Percentiles rank a stretch among this genome's conserved stretches.
Evolutionary conservation across 2,797 vertebrate genomes (phyloP).

Genomic region (Gephyroberyx darwinii): DNA sequence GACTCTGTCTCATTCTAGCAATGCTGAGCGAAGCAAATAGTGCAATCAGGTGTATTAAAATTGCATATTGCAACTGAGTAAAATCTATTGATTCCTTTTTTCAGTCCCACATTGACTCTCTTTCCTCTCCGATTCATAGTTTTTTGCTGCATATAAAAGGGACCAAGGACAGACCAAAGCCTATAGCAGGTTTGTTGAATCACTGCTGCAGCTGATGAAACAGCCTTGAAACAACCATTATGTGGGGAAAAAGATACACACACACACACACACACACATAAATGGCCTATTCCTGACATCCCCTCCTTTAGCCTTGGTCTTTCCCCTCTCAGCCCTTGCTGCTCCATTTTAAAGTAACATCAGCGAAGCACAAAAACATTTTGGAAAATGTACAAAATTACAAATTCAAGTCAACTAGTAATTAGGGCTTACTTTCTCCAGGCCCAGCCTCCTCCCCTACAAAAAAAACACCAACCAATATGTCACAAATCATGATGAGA

Average conservation of each 20-base stretch:
- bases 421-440: neutral
- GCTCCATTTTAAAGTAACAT: neutral
- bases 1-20: neutral
- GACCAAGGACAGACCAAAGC: conserved; percentile 20
- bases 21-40: neutral
- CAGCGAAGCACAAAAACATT: neutral
- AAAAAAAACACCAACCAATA: neutral
- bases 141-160: neutral
- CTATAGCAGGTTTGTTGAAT: conserved; percentile 22
- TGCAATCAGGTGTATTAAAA: conserved; percentile 20
- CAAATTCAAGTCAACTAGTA: neutral
- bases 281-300: neutral
- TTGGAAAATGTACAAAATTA: no score
- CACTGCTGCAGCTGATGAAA: conserved; percentile 52
- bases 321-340: neutral
- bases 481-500: neutral
- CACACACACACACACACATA: neutral
- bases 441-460: neutral
- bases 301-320: neutral
- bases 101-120: conserved; percentile 20
- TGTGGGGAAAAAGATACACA: conserved; percentile 21
- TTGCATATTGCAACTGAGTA: neutral
- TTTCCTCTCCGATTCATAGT: conserved; percentile 10
- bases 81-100: conserved; percentile 5
- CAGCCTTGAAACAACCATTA: conserved; percentile 45